These are phyloP conservation scores for Paedocypris micromegethes DNA, from an alignment of 2,797 vertebrate genomes.

Conservation along the genomic window DNA sequence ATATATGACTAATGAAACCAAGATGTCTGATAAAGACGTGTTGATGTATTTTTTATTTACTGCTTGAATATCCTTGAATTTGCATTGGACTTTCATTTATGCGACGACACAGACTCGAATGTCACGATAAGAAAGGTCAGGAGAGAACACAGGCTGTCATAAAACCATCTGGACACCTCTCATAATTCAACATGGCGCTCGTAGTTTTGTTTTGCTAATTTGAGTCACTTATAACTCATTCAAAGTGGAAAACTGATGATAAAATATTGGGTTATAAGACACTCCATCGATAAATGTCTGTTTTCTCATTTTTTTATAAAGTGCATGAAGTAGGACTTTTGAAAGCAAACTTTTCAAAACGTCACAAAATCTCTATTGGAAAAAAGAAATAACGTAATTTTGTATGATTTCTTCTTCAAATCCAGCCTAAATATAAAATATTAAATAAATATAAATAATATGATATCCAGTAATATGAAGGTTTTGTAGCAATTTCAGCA, in stretches of 20 bases:
- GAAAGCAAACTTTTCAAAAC: too few relatives aligned
- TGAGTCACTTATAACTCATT: background rate
- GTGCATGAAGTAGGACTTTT: too few relatives aligned
- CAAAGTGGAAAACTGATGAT: background rate
- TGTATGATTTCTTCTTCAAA: too few relatives aligned
- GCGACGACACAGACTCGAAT: slow-evolving; percentile 8
- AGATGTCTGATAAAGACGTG: background rate
- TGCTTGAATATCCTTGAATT: slow-evolving; percentile 26
- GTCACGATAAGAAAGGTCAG: slow-evolving; percentile 34
- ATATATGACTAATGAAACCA: background rate
- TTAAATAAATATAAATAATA: too few relatives aligned
- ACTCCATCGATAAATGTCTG: too few relatives aligned
- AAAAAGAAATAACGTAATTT: too few relatives aligned
- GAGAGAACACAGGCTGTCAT: slow-evolving; percentile 7
- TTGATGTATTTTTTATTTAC: slow-evolving; percentile 11
- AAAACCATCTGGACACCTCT: slow-evolving; percentile 19
- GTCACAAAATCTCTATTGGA: too few relatives aligned
- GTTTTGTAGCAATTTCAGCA: too few relatives aligned
- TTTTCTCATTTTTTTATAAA: too few relatives aligned
- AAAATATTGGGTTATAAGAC: background rate
- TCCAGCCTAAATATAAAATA: too few relatives aligned
- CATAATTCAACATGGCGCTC: background rate
- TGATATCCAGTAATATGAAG: too few relatives aligned
- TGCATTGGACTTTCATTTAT: slow-evolving; percentile 33
- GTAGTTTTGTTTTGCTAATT: background rate